phyloP scores from a whole-genome alignment of 2,113 vertebrate genomes.

The Vanacampus margaritifer region DNA sequence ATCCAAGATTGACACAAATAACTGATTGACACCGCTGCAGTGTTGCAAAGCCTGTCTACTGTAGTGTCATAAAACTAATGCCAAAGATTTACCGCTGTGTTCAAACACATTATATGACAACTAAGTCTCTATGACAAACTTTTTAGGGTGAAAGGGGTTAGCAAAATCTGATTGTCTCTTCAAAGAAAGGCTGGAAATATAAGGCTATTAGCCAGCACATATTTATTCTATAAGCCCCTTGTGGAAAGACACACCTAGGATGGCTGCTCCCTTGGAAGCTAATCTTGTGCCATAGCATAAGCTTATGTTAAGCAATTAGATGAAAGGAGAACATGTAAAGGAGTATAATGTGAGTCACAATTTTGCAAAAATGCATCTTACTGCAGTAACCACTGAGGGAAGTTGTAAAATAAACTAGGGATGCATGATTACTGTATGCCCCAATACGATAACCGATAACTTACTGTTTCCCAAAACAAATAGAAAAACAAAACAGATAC shows the following conservation, averaged over 20 bases:
- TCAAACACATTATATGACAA: conserved; percentile 64
- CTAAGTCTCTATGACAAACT: conserved; percentile 59
- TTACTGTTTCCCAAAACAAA: no score
- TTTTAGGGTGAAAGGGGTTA: conserved; percentile 40
- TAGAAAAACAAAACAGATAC: no score
- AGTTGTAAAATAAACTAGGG: no score
- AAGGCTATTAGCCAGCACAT: conserved; percentile 69
- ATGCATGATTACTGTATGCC: no score
- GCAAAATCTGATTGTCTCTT: conserved; percentile 58
- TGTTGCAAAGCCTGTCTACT: conserved; percentile 57
- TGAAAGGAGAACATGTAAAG: conserved; percentile 59
- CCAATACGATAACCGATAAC: no score
- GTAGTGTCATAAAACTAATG: conserved; percentile 49
- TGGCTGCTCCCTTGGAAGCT: conserved; percentile 60
- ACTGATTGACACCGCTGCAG: conserved; percentile 41
- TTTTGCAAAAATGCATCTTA: conserved; percentile 58
- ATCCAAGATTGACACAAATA: not conserved
- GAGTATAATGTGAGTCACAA: conserved; percentile 66
- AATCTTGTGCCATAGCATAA: conserved; percentile 69
- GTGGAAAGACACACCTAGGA: conserved; percentile 71
- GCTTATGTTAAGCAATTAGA: conserved; percentile 72
- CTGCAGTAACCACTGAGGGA: not conserved
- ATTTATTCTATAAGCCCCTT: conserved; percentile 73
- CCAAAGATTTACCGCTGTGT: conserved; percentile 46
- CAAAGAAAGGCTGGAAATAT: conserved; percentile 44